Percentiles rank a stretch among this genome's conserved stretches.
phyloP scores from a whole-genome alignment of 64 coral and sea anemone genomes.

The Pocillopora verrucosa region DNA sequence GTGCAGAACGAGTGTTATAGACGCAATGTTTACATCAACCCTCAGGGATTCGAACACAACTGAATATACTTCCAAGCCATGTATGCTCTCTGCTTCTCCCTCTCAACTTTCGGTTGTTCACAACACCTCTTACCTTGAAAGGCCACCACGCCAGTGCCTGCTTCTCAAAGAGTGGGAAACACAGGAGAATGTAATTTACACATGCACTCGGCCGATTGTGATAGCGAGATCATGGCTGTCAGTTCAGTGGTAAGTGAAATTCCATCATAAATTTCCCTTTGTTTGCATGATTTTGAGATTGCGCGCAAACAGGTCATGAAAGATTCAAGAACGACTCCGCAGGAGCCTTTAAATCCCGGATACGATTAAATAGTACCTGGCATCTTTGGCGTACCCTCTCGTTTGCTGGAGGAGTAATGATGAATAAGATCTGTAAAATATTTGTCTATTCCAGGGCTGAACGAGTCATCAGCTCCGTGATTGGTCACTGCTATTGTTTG shows the following conservation, averaged over 20 bases:
- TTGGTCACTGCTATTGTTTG: conserved; percentile 16
- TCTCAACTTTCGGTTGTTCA: background rate
- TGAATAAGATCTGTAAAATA: conserved; percentile 18
- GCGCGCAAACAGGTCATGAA: background rate
- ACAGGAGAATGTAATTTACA: background rate
- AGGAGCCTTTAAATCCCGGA: background rate
- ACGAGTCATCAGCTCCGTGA: background rate
- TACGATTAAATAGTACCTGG: conserved; percentile 2
- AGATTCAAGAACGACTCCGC: background rate
- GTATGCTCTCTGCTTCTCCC: background rate
- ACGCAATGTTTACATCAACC: background rate
- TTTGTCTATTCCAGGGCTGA: conserved; percentile 11
- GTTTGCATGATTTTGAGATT: background rate
- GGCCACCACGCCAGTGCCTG: background rate
- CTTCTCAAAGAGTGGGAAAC: background rate
- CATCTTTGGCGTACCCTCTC: background rate
- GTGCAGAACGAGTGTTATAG: background rate
- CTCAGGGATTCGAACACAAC: background rate
- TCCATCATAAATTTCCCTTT: conserved; percentile 11
- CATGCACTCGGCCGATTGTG: background rate
- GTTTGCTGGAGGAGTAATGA: background rate
- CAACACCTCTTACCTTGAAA: conserved; percentile 12
- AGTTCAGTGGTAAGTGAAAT: background rate
- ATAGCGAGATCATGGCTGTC: background rate
- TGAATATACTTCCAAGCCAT: background rate